Evolutionary conservation across 2,888 invertebrate species (phyloP), one percentile per base, ranked within the genome.

Genomic region (Oscheius myriophilus): DNA sequence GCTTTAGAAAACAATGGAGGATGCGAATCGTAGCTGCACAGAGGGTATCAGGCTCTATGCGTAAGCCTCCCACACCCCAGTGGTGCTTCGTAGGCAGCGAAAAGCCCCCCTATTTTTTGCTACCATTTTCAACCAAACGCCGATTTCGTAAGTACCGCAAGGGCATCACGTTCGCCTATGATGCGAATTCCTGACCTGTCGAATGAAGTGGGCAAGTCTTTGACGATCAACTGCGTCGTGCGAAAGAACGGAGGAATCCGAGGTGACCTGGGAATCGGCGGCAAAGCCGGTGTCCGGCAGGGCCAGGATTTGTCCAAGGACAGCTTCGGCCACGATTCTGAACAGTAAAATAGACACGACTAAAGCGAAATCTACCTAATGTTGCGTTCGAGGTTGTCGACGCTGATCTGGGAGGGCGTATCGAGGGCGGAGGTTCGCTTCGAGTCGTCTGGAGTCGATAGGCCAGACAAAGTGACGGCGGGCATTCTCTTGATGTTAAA

Each of bases 401-500:
- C 63, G 33, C 71, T 69, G 7, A 78, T 49, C 2, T 58, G 49
- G 0, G 73, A 67, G 21, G 73, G 70, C 25, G 85, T 87, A 80
- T 89, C 89, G 7, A 88, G 79, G 46, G 89, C 84, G 12, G 88
- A 85, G 39, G 82, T 83, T 69, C 89, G 84, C 25, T 83, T 76
- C 0, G 83, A 79, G 23, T 85, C 83, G 68, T 86, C 86, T 61
- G 87, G 87, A 14, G 86, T 82, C 14, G 87, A 90, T 6, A 94
- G 87, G 1, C 92, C 91, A 0, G 96, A 96, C 4, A 97, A 84
- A 0, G 96, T 96, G 86, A 96, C 93, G 0, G 95, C 95, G 0
- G 95, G 92, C 83, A 96, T 90, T 75, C 95, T 90, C 75, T 93
- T 91, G 80, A 97, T 94, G 87, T 95, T 95, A 88, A 93, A 97